Percentiles rank a stretch among this genome's conserved stretches.
phyloP scores from a whole-genome alignment of 2,113 vertebrate genomes.

The Mesembrinibis cayennensis region DNA sequence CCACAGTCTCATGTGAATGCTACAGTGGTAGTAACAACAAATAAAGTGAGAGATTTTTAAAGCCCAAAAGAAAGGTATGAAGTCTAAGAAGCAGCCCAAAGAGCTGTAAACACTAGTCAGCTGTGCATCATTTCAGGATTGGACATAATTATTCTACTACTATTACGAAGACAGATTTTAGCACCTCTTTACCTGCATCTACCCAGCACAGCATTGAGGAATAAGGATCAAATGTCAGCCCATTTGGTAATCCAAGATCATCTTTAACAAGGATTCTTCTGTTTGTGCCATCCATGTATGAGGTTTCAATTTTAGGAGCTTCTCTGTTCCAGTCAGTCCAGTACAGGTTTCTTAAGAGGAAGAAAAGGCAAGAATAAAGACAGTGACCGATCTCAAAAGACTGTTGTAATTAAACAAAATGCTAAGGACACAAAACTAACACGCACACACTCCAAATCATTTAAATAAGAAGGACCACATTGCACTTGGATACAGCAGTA shows the following conservation, averaged over 20 bases:
- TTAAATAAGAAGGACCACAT: background rate
- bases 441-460: background rate
- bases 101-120: background rate
- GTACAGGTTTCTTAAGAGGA: slow-evolving; percentile 81
- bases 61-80: background rate
- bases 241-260: slow-evolving; percentile 88
- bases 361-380: background rate
- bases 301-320: slow-evolving; percentile 90
- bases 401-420: background rate
- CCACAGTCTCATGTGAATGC: background rate
- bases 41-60: background rate
- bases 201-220: slow-evolving; percentile 90
- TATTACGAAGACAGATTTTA: background rate
- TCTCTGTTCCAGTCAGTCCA: slow-evolving; percentile 96
- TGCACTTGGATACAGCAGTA: background rate
- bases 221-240: slow-evolving; percentile 85
- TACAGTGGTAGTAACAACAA: background rate
- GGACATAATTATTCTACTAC: background rate
- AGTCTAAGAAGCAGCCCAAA: background rate
- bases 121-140: background rate
- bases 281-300: slow-evolving; percentile 92
- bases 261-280: slow-evolving; percentile 86
- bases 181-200: slow-evolving; percentile 83
- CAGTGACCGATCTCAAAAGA: background rate
- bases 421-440: background rate